Conservation (phyloP, 2,797 vertebrate genomes). For the Kryptopterus vitreolus region DNA sequence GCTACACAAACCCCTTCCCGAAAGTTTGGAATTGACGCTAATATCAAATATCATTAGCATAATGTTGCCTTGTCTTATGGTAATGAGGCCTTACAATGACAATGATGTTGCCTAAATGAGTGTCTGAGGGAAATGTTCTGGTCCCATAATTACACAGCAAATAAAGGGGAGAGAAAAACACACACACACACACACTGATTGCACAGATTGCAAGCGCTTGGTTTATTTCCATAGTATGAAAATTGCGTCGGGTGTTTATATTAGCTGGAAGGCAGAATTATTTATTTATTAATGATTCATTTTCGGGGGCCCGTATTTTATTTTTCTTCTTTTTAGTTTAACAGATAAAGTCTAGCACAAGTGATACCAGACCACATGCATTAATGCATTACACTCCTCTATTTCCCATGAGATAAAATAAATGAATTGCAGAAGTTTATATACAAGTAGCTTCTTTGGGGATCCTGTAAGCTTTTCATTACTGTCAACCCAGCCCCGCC, state of each 20-base stretch:
- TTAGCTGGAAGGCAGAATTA: neutral
- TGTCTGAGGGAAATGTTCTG: slow-evolving; percentile 59
- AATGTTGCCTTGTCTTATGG: slow-evolving; percentile 70
- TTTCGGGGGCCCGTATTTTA: neutral
- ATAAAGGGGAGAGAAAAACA: slow-evolving; percentile 46
- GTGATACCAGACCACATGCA: slow-evolving; percentile 8
- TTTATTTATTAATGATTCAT: neutral
- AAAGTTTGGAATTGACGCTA: slow-evolving; percentile 59
- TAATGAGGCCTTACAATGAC: slow-evolving; percentile 72
- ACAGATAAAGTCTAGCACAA: neutral
- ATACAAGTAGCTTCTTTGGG: slow-evolving; percentile 37
- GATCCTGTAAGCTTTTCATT: slow-evolving; percentile 17
- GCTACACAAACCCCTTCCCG: slow-evolving; percentile 50
- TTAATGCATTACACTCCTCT: slow-evolving; percentile 35
- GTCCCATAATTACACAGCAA: slow-evolving; percentile 61
- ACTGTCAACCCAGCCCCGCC: slow-evolving; percentile 6
- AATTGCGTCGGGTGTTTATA: slow-evolving; percentile 21
- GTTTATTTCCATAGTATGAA: slow-evolving; percentile 51
- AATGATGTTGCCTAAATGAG: slow-evolving; percentile 66
- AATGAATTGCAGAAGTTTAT: slow-evolving; percentile 39
- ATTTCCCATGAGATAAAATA: slow-evolving; percentile 41
- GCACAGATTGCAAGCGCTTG: slow-evolving; percentile 36
- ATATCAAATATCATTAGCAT: slow-evolving; percentile 71
- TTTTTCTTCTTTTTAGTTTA: slow-evolving; percentile 45
- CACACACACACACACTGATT: slow-evolving; percentile 43